Evolutionary conservation across 2,113 vertebrate species (phyloP), one percentile per base, ranked within the genome.

Genomic region (Oplegnathus fasciatus): DNA sequence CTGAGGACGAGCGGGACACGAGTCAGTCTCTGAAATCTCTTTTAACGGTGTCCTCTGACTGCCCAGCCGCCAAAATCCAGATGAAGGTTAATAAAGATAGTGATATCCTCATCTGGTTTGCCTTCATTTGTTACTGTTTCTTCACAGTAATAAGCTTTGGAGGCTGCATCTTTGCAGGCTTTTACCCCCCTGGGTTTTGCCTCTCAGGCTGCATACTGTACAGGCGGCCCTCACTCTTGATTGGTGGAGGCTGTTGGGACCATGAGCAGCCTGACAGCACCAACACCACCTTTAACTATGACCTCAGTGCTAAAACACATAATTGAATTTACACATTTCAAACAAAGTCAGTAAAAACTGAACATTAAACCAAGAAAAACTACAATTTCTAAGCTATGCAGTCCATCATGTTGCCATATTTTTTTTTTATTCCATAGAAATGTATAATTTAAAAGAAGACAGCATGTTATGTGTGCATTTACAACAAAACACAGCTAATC

Each of bases 11-110:
- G 37, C 37, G 46, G 55, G 30, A 66, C 44, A 10, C 46, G 26
- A 48, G 58, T 85, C 42, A 75, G 64, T 72, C 78, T 68, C 22
- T 52, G 52, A 65, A 82, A 34, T 72, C 34, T 66, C 60, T 44
- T 30, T 30, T 18, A 58, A 65, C 26, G 26, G 32, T 44, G 24
- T 77, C 40, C 69, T 64, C 73, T 50, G 61, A 84, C 32, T 32
- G 80, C 26, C 30, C 73, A 48, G 37, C 44, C 24, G 9, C 66
- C 28, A 65, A 64, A 55, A 60, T 61, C 83, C 62, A 26, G 22
- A 82, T 64, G 75, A 55, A 28, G 74, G 57, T 10, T 73, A 28
- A 64, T 73, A 44, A 64, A 61, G 54, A 46, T 34, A 54, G 32
- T 34, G 5, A 48, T 28, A 61, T 28, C 2, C 52, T 71, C 55